Evolutionary conservation across 2,888 invertebrate genomes (phyloP), one percentile per base, ranked within the genome.

Genomic region (Stenoptilia bipunctidactyla): DNA sequence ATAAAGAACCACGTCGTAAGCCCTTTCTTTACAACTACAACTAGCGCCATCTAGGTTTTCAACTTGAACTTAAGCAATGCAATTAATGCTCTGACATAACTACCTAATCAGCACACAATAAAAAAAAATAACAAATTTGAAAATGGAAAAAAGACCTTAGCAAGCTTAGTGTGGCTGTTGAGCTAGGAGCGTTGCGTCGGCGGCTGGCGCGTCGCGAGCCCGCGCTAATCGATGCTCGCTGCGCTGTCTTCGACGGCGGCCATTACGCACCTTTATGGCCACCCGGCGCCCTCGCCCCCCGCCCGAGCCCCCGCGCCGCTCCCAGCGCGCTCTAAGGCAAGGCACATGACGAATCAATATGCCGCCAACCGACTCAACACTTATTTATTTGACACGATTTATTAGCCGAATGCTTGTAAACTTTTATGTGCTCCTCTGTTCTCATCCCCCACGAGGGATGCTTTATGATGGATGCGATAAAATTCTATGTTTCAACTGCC

Each of bases 261-360:
- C 88, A 89, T 89, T 89, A 89, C 89, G 89, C 89, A 89, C 89
- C 88, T 89, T 89, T 89, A 89, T 89, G 87, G 88, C 85, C 77
- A 71, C 71, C 75, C 68, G 58, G 60, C 58, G n/a, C n/a, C n/a
- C n/a, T n/a, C 62, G 61, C 63, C 61, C 51, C 55, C 50, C 61
- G 60, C 60, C 59, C 64, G 42, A 62, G 59, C 61, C 57, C 68
- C 58, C 57, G 34, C 50, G 39, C 46, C 30, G 46, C 52, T 43
- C 53, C 43, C 48, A 15, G 40, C 43, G 50, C 66, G 65, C 70
- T 68, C 70, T 62, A 76, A 76, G 76, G 76, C 79, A 30, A 30
- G 76, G 76, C 79, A 77, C 77, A 80, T 83, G 82, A 82, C 83
- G 80, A 83, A 83, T 83, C 83, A 83, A 83, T 83, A 83, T 83